Evolutionary conservation across 2,888 invertebrate genomes (phyloP), one percentile per base, ranked within the genome.

Genomic region (Plagodis dolabraria): DNA sequence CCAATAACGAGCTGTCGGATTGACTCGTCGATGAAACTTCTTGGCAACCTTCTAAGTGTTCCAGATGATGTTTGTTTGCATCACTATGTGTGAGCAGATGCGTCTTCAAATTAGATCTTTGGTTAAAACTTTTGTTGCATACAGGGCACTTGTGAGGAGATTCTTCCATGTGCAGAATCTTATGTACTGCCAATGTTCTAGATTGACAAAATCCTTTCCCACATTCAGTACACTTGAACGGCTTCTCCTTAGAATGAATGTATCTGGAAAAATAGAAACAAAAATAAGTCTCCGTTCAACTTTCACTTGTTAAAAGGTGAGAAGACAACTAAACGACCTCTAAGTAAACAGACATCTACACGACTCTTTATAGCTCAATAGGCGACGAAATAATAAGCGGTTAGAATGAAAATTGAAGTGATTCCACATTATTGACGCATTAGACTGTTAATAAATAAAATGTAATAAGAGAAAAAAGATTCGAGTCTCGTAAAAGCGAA

Each of bases 121-220:
- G 98, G 92, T 98, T 98, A 93, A 98, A 98, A 77, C 96, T 96
- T 64, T 97, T 95, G 75, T 95, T 95, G 89, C 98, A 98, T 34
- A 97, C 96, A 8, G 97, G 96, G 76, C 98, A 98, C 83, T 98
- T 98, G 86, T 98, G 98, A 0, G 98, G 97, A 6, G 97, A 97
- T 86, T 98, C 98, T 87, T 98, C 98, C 95, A 97, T 94, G 83
- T 98, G 98, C 36, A 98, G 95, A 68, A 98, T 97, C 86, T 97
- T 97, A 92, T 99, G 99, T 1, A 99, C 99, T 0, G 99, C 98
- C 70, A 99, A 92, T 0, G 99, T 99, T 52, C 99, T 94, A 33
- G 98, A 97, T 83, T 99, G 99, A 85, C 99, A 99, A 90, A 99
- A 99, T 6, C 99, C 99, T 90, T 99, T 99, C 47, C 98, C 98